Percentiles rank a stretch among this genome's conserved stretches.
These are phyloP conservation scores for Platygyra sinensis DNA, from an alignment of 64 coral and sea anemone genomes.

Conservation along the genomic window DNA sequence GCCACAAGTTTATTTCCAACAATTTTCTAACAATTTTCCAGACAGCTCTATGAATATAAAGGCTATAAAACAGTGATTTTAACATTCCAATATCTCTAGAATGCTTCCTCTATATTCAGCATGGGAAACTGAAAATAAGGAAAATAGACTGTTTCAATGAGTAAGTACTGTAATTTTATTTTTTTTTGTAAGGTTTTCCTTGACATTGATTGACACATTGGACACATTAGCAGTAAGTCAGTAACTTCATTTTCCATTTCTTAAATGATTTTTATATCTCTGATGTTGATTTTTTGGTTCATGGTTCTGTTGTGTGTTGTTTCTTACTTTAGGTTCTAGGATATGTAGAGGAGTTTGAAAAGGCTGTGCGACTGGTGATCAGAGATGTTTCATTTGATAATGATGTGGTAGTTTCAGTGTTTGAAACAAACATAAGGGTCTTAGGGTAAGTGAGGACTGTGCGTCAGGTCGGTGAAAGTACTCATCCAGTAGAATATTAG, in stretches of 20 bases:
- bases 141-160: no score
- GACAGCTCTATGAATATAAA: no score
- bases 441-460: constrained; percentile 71
- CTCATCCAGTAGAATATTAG: no score
- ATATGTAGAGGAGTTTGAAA: constrained; percentile 92
- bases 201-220: constrained; percentile 94
- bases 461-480: no score
- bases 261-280: background rate
- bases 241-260: background rate
- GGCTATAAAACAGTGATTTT: no score
- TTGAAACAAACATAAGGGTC: constrained; percentile 99
- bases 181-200: constrained; percentile 85
- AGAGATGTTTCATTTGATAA: constrained; percentile 91
- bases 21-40: no score
- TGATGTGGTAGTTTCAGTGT: constrained; percentile 96
- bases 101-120: no score
- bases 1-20: no score
- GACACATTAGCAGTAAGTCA: constrained; percentile 96
- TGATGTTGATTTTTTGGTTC: background rate
- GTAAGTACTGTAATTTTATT: background rate
- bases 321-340: constrained; percentile 71
- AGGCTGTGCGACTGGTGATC: constrained; percentile 91
- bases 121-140: no score
- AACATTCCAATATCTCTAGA: no score
- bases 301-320: background rate